These are phyloP conservation scores for Coluber constrictor DNA, from an alignment of 2,797 vertebrate genomes.

Conservation along the genomic window DNA sequence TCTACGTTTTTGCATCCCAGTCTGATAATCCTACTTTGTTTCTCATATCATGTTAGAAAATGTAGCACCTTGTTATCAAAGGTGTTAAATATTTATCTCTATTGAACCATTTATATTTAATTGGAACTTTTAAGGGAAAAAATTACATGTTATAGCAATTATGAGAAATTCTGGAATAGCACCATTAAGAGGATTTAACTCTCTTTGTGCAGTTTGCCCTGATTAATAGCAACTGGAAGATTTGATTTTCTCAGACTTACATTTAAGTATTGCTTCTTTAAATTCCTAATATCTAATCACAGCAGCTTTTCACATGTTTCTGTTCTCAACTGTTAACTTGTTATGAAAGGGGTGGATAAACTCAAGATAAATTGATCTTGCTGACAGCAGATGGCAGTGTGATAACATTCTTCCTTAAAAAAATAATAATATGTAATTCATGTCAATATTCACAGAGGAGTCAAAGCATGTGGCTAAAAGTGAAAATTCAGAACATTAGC, in stretches of 20 bases:
- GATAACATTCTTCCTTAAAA: neutral
- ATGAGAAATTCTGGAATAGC: neutral
- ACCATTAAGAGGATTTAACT: neutral
- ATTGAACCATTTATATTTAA: neutral
- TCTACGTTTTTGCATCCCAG: neutral
- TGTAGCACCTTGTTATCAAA: neutral
- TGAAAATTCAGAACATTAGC: neutral
- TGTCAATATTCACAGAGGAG: neutral
- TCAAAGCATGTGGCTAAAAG: neutral
- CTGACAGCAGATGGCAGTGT: constrained; percentile 24
- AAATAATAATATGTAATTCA: neutral
- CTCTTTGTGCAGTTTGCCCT: neutral
- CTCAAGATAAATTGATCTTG: neutral
- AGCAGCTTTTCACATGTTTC: neutral
- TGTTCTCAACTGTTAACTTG: neutral
- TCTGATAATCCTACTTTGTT: neutral
- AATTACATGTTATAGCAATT: neutral
- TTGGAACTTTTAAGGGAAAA: neutral
- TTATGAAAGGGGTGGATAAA: neutral
- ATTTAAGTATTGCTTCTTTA: neutral
- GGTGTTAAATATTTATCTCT: neutral
- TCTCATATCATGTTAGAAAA: neutral
- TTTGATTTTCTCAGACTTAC: neutral
- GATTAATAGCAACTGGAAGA: neutral
- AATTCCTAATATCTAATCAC: neutral